These are phyloP conservation scores for Acipenser transmontanus DNA, from an alignment of 2,797 vertebrate species.

Conservation along the genomic window DNA sequence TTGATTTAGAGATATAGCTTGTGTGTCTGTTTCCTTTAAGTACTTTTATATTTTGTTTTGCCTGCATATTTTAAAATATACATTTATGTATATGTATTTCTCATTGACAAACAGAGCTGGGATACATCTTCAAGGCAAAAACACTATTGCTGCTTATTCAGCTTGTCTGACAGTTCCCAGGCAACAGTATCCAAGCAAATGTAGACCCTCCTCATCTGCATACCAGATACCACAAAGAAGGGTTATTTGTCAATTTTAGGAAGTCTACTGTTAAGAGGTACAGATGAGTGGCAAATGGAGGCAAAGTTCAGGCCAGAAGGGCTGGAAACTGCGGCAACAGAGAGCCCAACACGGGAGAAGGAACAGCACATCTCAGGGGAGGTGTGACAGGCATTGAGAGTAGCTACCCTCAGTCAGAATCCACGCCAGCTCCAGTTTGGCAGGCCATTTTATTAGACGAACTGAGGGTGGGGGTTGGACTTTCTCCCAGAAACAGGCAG, in stretches of 20 bases:
- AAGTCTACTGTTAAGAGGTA: conserved; percentile 32
- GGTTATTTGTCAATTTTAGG: conserved; percentile 32
- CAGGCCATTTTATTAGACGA: conserved; percentile 7
- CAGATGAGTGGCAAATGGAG: conserved; percentile 39
- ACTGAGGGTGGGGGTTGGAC: conserved; percentile 16
- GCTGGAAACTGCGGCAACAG: conserved; percentile 11
- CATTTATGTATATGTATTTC: no score
- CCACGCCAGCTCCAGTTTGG: conserved; percentile 33
- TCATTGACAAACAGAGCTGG: no score
- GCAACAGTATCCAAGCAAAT: conserved; percentile 52
- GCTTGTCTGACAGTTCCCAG: conserved; percentile 48
- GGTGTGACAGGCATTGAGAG: conserved; percentile 55
- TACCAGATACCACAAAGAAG: conserved; percentile 33
- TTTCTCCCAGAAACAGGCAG: conserved; percentile 21
- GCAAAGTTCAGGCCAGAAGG: conserved; percentile 37
- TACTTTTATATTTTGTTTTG: no score
- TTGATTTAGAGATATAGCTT: no score
- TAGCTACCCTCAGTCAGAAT: conserved; percentile 38
- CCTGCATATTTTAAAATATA: no score
- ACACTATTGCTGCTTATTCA: no score
- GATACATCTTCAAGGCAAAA: no score
- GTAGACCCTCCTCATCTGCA: conserved; percentile 33
- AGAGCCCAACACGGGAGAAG: conserved; percentile 39
- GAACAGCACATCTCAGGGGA: conserved; percentile 47
- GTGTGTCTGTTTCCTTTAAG: no score